Conservation (phyloP, 2,113 vertebrate species). For the Plestiodon gilberti region DNA sequence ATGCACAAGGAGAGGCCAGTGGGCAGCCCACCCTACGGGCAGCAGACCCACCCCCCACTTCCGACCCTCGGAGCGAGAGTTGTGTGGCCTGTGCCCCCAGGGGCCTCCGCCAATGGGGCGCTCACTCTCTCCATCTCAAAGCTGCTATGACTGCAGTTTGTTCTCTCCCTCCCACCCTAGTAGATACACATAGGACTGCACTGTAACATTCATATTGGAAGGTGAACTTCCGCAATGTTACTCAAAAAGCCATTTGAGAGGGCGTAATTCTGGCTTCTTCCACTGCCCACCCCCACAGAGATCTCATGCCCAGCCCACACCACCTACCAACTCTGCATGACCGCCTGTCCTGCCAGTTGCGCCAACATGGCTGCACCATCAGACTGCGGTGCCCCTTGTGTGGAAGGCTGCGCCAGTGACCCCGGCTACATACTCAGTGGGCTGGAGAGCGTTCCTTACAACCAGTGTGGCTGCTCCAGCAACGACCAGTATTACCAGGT, state of each 20-base stretch:
- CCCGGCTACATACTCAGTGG: conserved; percentile 71
- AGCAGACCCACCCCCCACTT: background rate
- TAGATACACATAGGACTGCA: no score
- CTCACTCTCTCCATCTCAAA: no score
- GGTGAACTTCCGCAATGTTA: no score
- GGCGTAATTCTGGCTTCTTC: background rate
- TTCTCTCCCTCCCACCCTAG: conserved; percentile 45
- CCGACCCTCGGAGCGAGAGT: background rate
- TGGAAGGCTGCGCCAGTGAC: conserved; percentile 70
- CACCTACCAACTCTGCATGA: background rate
- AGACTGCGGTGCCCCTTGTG: background rate
- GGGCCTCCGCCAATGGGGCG: no score
- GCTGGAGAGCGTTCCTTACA: conserved; percentile 69
- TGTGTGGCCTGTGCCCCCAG: no score
- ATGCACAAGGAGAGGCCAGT: background rate
- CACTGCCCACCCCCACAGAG: background rate
- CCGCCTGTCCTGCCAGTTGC: background rate
- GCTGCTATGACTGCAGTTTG: conserved; percentile 42
- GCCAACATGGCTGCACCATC: background rate
- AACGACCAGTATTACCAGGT: conserved; percentile 39
- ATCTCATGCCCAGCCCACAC: background rate
- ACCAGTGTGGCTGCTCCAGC: background rate
- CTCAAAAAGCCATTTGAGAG: background rate
- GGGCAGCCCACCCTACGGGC: no score
- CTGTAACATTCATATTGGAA: background rate